Evolutionary conservation across 2,888 invertebrate genomes (phyloP).

Genomic region (Epirrhoe tristata): DNA sequence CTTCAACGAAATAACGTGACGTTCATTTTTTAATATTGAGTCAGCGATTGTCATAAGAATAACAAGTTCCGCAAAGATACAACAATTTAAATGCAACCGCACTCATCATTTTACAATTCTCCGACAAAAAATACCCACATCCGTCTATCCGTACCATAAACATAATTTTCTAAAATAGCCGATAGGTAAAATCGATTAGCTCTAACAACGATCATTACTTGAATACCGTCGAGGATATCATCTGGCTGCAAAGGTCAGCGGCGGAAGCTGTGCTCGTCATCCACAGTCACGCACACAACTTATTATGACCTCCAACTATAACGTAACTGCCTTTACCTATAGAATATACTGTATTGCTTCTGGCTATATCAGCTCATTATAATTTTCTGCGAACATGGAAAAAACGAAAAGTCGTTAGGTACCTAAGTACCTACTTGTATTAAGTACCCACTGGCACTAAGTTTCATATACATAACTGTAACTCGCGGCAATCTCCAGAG

Average conservation of each 20-base stretch:
- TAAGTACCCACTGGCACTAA: neutral
- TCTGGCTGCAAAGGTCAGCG: conserved; percentile 44
- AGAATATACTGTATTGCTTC: conserved; percentile 9
- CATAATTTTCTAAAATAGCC: conserved; percentile 12
- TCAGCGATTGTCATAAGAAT: neutral
- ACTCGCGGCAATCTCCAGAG: too few species aligned
- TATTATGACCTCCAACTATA: conserved; percentile 43
- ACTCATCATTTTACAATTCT: conserved; percentile 20
- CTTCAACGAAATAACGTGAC: conserved; percentile 7
- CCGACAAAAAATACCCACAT: conserved; percentile 24
- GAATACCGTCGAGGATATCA: conserved; percentile 34
- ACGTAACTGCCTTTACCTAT: conserved; percentile 33
- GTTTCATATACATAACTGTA: neutral
- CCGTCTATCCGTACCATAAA: neutral
- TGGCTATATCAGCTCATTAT: conserved; percentile 6
- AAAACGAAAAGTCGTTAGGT: neutral
- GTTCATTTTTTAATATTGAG: neutral
- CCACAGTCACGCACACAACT: conserved; percentile 39
- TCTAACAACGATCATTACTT: conserved; percentile 19
- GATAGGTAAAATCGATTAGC: conserved; percentile 31
- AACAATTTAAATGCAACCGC: conserved; percentile 17
- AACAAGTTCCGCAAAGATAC: conserved; percentile 9
- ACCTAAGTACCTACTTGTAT: neutral
- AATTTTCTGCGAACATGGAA: neutral
- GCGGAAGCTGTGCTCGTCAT: conserved; percentile 42